phyloP scores from a whole-genome alignment of 1,140 invertebrate genomes.

The Drosophila lini region DNA sequence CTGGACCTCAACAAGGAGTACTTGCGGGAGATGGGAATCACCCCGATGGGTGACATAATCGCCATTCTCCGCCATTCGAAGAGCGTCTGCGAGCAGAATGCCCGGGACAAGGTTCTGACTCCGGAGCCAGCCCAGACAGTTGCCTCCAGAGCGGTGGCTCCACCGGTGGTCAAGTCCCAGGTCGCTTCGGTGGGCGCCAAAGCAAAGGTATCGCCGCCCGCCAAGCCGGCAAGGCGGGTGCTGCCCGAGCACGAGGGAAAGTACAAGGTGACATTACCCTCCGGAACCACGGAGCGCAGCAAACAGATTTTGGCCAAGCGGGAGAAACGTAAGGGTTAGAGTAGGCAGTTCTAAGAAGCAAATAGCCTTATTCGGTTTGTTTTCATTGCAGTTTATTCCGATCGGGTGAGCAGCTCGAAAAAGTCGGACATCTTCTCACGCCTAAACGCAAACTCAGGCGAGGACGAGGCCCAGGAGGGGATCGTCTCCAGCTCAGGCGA shows the following conservation, averaged over 20 bases:
- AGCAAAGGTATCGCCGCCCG: constrained; percentile 36
- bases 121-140: constrained; percentile 58
- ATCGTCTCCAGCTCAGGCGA: constrained; percentile 71
- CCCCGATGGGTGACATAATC: constrained; percentile 93
- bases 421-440: constrained; percentile 71
- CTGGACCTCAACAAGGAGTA: constrained; percentile 93
- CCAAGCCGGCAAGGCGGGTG: constrained; percentile 84
- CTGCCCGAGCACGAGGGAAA: constrained; percentile 85
- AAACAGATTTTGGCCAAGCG: constrained; percentile 84
- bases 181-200: constrained; percentile 4
- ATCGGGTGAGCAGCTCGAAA: constrained; percentile 71
- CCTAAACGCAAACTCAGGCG: constrained; percentile 50
- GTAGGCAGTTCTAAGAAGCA: background rate
- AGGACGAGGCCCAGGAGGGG: constrained; percentile 66
- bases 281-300: constrained; percentile 84
- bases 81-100: constrained; percentile 88
- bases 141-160: constrained; percentile 80
- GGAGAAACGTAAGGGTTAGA: constrained; percentile 65
- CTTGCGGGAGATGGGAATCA: constrained; percentile 92
- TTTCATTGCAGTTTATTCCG: constrained; percentile 70
- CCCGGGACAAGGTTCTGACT: constrained; percentile 86
- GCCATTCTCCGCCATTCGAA: constrained; percentile 93
- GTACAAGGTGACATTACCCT: constrained; percentile 85
- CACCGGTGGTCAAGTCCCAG: constrained; percentile 43
- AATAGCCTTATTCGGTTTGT: background rate